Evolutionary conservation across 1,140 invertebrate species (phyloP), one percentile per base, ranked within the genome.

Genomic region (Elymnias hypermnestra): DNA sequence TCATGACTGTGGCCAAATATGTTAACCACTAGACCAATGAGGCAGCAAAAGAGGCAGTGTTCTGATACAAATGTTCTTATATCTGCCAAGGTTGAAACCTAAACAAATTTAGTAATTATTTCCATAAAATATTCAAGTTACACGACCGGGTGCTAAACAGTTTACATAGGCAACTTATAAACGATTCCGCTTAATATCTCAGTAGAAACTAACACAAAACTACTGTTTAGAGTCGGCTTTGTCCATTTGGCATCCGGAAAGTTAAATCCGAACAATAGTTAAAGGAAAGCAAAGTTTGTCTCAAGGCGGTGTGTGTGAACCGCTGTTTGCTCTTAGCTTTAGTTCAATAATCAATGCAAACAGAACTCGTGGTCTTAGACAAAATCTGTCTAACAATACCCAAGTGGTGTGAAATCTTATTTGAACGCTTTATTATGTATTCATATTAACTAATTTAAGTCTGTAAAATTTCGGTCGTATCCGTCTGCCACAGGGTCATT

Each of bases 181-280:
- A 33, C 31, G 15, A 17, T 33, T 33, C 17, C 13, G 10, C 31
- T 33, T n/a, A 33, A 33, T 8, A 7, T 15, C 31, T 33, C n/a
- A 33, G 31, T 10, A 33, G 31, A 33, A 33, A 33, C 31, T 33
- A 8, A 33, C 31, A 33, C 31, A 33, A 33, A 33, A 33, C 31
- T 15, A 15, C 13, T 33, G 13, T 18, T 33, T 18, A 15, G 31
- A 33, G 13, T 8, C 31, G 31, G 31, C 31, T 33, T 33, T 18
- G 31, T 18, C 31, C 31, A 33, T 33, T 15, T 33, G 31, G 31
- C 31, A 17, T 33, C 31, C 31, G 31, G 31, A 17, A 33, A 33
- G 13, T 33, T 33, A 15, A 17, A 17, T 17, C 13, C 31, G 18
- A 33, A 33, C 31, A 33, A 33, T 33, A 3, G 31, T 33, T 18